phyloP scores from a whole-genome alignment of 2,888 invertebrate genomes.

The Apamea epomidion region DNA sequence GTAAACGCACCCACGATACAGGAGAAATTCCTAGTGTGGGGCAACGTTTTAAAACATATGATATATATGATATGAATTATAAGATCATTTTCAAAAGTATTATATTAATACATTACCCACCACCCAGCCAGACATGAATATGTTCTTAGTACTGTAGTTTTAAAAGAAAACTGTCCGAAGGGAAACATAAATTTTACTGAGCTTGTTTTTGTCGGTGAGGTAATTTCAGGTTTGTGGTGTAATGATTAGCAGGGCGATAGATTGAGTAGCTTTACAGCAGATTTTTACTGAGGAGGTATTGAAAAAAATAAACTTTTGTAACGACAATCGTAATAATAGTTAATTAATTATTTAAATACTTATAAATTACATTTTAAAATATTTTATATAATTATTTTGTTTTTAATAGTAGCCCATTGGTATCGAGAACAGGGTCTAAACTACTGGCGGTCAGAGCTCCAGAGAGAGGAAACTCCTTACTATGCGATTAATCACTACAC shows the following conservation, averaged over 20 bases:
- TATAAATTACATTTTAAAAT: too few species aligned
- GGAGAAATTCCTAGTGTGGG: too few species aligned
- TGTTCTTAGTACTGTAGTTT: slow-evolving; percentile 11
- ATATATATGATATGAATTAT: too few species aligned
- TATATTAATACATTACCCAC: slow-evolving; percentile 69
- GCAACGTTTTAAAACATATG: too few species aligned
- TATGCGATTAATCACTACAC: not conserved
- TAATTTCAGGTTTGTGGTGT: slow-evolving; percentile 15
- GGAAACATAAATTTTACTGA: slow-evolving; percentile 55
- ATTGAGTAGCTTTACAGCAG: not conserved
- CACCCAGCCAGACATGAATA: slow-evolving; percentile 66
- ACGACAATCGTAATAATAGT: not conserved
- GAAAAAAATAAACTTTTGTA: not conserved
- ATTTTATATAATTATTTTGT: too few species aligned
- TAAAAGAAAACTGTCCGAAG: slow-evolving; percentile 51
- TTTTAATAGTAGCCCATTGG: too few species aligned
- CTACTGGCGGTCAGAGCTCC: too few species aligned
- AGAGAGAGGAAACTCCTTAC: too few species aligned
- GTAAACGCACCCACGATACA: too few species aligned
- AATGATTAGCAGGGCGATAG: slow-evolving; percentile 14
- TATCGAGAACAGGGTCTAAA: too few species aligned
- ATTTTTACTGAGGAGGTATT: not conserved
- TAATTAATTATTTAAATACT: too few species aligned
- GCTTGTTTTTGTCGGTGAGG: slow-evolving; percentile 22
- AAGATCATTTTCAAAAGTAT: not conserved